These are phyloP conservation scores for Galleria mellonella DNA, from an alignment of 1,140 invertebrate genomes.

Conservation along the genomic window DNA sequence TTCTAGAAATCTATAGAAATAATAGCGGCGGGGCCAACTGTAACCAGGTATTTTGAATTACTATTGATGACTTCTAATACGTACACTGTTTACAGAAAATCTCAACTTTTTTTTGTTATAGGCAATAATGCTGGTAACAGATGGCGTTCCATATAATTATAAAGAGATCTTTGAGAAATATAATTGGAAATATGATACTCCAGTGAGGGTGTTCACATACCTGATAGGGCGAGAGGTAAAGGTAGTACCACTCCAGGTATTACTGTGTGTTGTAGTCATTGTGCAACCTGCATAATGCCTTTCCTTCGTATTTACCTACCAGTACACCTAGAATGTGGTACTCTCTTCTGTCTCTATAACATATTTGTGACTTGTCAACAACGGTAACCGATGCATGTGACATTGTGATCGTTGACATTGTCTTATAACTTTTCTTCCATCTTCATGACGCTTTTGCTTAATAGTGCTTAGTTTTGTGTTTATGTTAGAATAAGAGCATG, in stretches of 20 bases:
- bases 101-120: slow-evolving; percentile 73
- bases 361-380: slow-evolving; percentile 9
- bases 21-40: slow-evolving; percentile 78
- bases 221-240: slow-evolving; percentile 93
- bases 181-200: slow-evolving; percentile 86
- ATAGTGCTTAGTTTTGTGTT: slow-evolving; percentile 10
- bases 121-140: slow-evolving; percentile 98
- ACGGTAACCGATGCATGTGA: background rate
- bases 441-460: slow-evolving; percentile 31
- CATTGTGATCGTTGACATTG: background rate
- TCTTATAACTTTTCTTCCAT: slow-evolving; percentile 25
- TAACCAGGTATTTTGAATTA: slow-evolving; percentile 66
- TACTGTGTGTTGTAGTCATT: slow-evolving; percentile 72
- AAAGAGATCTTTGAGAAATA: slow-evolving; percentile 92
- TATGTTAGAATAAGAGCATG: too few species aligned
- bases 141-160: slow-evolving; percentile 96
- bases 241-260: slow-evolving; percentile 72
- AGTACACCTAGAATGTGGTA: slow-evolving; percentile 70
- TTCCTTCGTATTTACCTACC: slow-evolving; percentile 52
- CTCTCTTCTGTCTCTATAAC: slow-evolving; percentile 33
- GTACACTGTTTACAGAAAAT: too few species aligned
- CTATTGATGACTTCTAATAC: slow-evolving; percentile 29
- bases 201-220: slow-evolving; percentile 97
- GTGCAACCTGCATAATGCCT: slow-evolving; percentile 70
- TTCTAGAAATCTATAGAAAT: slow-evolving; percentile 80